phyloP scores from a whole-genome alignment of 2,888 invertebrate genomes.

The Clunio marinus region DNA sequence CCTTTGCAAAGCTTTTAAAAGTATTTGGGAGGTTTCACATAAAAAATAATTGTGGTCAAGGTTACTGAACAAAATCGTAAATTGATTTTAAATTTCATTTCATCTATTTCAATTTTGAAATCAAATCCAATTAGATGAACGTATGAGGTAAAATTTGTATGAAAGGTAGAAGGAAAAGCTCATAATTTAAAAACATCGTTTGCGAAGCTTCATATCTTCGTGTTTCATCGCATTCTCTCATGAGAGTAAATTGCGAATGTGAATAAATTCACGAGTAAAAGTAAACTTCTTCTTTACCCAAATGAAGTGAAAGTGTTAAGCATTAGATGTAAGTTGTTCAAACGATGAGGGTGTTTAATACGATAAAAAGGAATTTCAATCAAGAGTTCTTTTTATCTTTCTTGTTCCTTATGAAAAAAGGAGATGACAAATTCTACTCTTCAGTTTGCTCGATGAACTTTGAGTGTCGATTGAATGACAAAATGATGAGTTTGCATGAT shows the following conservation, averaged over 20 bases:
- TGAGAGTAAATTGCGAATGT: background rate
- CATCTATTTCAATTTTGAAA: no score
- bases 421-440: no score
- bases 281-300: no score
- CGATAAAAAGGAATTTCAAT: background rate
- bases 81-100: no score
- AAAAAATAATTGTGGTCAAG: no score
- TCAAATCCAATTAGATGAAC: no score
- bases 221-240: background rate
- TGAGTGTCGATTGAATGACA: background rate
- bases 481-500: conserved; percentile 6
- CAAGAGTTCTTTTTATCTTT: background rate
- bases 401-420: background rate
- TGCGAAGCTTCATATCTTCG: background rate
- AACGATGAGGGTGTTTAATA: background rate
- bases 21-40: no score
- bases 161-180: background rate
- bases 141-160: no score
- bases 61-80: no score
- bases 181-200: background rate
- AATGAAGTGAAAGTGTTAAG: background rate
- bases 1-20: no score
- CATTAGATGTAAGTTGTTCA: background rate
- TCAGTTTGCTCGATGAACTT: background rate
- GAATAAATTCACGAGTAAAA: background rate